phyloP scores from a whole-genome alignment of 2,888 invertebrate genomes.

The Ernsta delagoae region DNA sequence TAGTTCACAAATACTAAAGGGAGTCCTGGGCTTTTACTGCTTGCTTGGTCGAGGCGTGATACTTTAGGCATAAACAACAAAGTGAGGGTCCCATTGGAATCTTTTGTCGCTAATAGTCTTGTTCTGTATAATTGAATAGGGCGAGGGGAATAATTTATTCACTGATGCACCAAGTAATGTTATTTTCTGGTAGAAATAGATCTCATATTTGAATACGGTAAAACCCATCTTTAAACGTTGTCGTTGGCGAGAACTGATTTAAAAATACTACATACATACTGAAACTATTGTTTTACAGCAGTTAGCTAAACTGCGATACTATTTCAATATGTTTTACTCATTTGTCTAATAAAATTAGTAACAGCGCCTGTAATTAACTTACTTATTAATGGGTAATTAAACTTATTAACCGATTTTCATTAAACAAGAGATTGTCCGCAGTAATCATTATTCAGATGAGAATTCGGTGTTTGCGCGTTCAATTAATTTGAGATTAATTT shows the following conservation, averaged over 20 bases:
- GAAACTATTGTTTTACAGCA: too few relatives aligned
- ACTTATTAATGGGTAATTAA: slow-evolving; percentile 24
- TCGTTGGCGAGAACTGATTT: too few relatives aligned
- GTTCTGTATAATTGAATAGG: slow-evolving; percentile 29
- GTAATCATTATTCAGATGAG: slow-evolving; percentile 26
- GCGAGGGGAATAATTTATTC: slow-evolving; percentile 5
- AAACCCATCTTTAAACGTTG: background rate
- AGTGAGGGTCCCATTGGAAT: slow-evolving; percentile 23
- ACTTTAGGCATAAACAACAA: slow-evolving; percentile 23
- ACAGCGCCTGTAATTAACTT: slow-evolving; percentile 6
- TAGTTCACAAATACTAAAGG: slow-evolving; percentile 71
- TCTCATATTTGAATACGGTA: background rate
- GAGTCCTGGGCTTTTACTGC: slow-evolving; percentile 45
- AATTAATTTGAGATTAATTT: slow-evolving; percentile 23
- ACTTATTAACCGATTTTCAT: slow-evolving; percentile 26
- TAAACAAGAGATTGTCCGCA: slow-evolving; percentile 24
- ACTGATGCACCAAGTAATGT: background rate
- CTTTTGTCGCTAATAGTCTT: slow-evolving; percentile 28
- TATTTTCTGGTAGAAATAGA: slow-evolving; percentile 9
- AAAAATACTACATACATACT: too few relatives aligned
- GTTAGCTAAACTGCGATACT: too few relatives aligned
- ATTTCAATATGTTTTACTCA: too few relatives aligned
- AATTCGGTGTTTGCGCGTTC: slow-evolving; percentile 26
- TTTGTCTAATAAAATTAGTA: too few relatives aligned
- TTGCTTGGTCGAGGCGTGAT: slow-evolving; percentile 40